Evolutionary conservation across 2,113 vertebrate genomes (phyloP), one percentile per base, ranked within the genome.

Genomic region (Strix aluco): DNA sequence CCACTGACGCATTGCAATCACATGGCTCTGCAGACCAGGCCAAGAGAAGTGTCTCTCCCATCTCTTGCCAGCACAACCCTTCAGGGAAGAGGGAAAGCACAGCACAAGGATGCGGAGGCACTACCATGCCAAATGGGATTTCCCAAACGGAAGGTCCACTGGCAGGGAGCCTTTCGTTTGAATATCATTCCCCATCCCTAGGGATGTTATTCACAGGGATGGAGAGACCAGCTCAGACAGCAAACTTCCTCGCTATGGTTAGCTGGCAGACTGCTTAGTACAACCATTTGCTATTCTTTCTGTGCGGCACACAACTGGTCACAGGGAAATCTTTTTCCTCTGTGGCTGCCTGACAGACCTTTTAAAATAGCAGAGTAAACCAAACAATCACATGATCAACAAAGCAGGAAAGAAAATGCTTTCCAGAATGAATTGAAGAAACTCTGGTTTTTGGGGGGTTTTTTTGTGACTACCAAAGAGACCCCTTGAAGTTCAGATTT

Each of bases 351-450:
- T 94, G 88, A 93, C 75, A 94, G 91, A 91, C 75, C 63, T 88
- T 93, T 91, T 79, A 66, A 88, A 96, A 86, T 36, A 96, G 51
- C 85, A 90, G 55, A 16, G 19, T 52, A 66, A 94, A 90, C 63
- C 51, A 80, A 94, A 95, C 65, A 80, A 94, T 93, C 81, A 83
- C 11, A 3, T 1, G 0, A 78, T 51, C 81, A 95, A 83, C 78
- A 93, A 90, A 95, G 77, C 57, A 84, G 49, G 82, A 75, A 92
- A 80, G 87, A 85, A 94, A 96, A 96, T 77, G 61, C 34, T 89
- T 96, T 82, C 74, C 58, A 70, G 71, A 85, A 78, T 70, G 55
- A 95, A 90, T 66, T 40, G 81, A 71, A 93, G 54, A 94, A 86
- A 86, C 10, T 63, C 20, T 30, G 8, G 3, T 26, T 62, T 38